Percentiles rank a stretch among this genome's conserved stretches.
Conservation (phyloP, 1,140 invertebrate species). For the Marisa cornuarietis region DNA sequence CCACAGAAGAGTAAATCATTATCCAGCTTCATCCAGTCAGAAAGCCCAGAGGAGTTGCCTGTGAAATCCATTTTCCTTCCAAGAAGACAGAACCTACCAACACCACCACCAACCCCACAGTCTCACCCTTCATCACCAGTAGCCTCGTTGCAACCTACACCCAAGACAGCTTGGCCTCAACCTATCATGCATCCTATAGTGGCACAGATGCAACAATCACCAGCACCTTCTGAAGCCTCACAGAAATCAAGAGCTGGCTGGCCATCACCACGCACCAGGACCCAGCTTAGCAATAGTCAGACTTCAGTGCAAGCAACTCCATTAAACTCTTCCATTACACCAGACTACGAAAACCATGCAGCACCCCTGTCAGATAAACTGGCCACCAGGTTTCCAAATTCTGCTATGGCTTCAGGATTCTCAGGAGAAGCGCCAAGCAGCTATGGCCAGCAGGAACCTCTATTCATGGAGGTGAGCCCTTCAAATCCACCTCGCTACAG, state of each 20-base stretch:
- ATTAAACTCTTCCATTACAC: background rate
- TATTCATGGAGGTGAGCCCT: background rate
- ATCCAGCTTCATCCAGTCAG: slow-evolving; percentile 48
- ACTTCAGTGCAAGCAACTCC: background rate
- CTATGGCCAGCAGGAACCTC: too few relatives aligned
- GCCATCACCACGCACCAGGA: slow-evolving; percentile 13
- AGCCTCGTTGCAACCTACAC: background rate
- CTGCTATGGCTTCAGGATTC: too few relatives aligned
- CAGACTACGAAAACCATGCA: slow-evolving; percentile 11
- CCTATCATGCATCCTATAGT: slow-evolving; percentile 6
- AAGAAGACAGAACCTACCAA: slow-evolving; percentile 25
- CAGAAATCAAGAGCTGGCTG: slow-evolving; percentile 2
- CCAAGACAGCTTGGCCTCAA: background rate
- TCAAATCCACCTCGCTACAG: slow-evolving; percentile 18
- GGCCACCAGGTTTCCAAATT: too few relatives aligned
- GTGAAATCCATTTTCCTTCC: slow-evolving; percentile 25
- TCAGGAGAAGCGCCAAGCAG: too few relatives aligned
- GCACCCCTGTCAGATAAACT: slow-evolving; percentile 7
- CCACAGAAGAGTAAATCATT: slow-evolving; percentile 34
- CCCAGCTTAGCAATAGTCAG: slow-evolving; percentile 2
- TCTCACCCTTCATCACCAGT: background rate
- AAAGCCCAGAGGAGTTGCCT: slow-evolving; percentile 25
- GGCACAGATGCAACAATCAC: slow-evolving; percentile 2
- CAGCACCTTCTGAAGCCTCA: slow-evolving; percentile 8
- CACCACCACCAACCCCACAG: slow-evolving; percentile 28